Conservation (phyloP, 1,140 invertebrate species). For the Coenobita brevimanus region DNA sequence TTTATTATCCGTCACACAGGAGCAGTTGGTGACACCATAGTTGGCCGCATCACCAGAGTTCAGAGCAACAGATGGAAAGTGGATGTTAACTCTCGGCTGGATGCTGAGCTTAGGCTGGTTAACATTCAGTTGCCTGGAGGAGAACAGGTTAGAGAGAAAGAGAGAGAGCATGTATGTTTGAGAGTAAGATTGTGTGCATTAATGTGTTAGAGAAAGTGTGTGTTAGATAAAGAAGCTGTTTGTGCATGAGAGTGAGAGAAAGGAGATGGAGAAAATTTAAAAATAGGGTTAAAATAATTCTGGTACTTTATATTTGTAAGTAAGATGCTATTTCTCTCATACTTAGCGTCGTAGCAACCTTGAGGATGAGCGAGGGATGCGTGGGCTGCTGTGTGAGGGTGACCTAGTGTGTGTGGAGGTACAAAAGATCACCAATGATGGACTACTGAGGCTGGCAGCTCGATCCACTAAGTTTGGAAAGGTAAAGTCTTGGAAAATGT, state of each 20-base stretch:
- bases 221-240: not conserved
- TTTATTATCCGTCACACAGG: too few species aligned
- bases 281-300: not conserved
- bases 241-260: not conserved
- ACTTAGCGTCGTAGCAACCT: slow-evolving; percentile 88
- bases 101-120: slow-evolving; percentile 90
- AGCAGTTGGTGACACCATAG: slow-evolving; percentile 97
- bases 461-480: slow-evolving; percentile 98
- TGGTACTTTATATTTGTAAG: not conserved
- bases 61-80: slow-evolving; percentile 96
- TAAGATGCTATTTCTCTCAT: slow-evolving; percentile 67
- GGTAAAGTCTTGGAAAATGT: slow-evolving; percentile 74
- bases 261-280: not conserved
- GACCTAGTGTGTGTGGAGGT: slow-evolving; percentile 98
- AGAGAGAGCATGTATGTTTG: slow-evolving; percentile 58
- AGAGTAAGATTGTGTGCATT: not conserved
- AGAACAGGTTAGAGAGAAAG: slow-evolving; percentile 84
- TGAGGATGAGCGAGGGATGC: slow-evolving; percentile 98
- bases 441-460: slow-evolving; percentile 93
- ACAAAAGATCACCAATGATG: slow-evolving; percentile 92
- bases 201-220: not conserved
- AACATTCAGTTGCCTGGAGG: slow-evolving; percentile 98
- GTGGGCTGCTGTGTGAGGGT: slow-evolving; percentile 94
- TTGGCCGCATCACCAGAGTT: slow-evolving; percentile 94
- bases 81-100: slow-evolving; percentile 92